Base-by-base conservation (phyloP, 2,888 invertebrate species). In the Callyntrura guangdongensis region DNA sequence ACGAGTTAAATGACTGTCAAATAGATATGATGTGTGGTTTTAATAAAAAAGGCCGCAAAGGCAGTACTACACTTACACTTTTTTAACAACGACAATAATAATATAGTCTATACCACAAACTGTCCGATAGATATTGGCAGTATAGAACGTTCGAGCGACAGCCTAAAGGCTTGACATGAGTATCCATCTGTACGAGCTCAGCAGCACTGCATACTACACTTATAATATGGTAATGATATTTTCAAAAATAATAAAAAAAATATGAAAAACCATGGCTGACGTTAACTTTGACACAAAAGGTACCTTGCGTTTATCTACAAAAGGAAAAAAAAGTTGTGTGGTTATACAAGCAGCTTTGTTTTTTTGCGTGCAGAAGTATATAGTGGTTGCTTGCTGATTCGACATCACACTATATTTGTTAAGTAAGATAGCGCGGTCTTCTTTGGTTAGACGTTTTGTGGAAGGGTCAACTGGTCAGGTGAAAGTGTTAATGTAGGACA, bases 401-500 rank as follows among this genome's bases (percentile, higher is more conserved):
- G 3, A 8, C 61, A 20, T 61, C 17, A 8, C n/a, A 61, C 17
- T 17, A 53, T 72, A 72, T 36, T 14, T 72, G 36, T 9, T 45
- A 67, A 27, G 27, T 27, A 14, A 67, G 61, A 47, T 77, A 22
- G 82, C n/a, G 82, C n/a, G 72, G 72, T 69, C 67, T 20, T 22
- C 45, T 72, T 22, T 69, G 36, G 36, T 14, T 81, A 74, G 25
- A 36, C 6, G 6, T 6, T 88, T 79, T 56, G 74, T 77, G 79
- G 91, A 86, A 92, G 92, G 93, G 93, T 93, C 93, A 93, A 92
- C 91, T 92, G 93, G 92, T 89, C 91, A 92, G 92, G 93, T 92
- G 93, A 93, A 93, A 93, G 93, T 93, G 91, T 89, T 88, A 93
- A 93, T 93, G 88, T 92, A 91, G 93, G 93, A 92, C 93, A 92